Evolutionary conservation across 2,888 invertebrate genomes (phyloP).

Genomic region (Eilema caniola): DNA sequence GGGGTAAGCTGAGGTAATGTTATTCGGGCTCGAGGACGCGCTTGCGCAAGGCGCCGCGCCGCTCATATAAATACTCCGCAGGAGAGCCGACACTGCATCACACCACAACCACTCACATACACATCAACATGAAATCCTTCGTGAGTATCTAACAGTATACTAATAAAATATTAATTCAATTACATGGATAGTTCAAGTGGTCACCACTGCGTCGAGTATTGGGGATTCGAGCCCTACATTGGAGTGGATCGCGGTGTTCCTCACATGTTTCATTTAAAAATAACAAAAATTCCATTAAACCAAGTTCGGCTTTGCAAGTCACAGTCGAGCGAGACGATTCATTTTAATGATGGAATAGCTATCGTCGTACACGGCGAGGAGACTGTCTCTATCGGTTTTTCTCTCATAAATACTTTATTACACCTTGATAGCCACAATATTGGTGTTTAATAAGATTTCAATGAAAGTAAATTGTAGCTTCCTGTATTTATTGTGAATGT

Average conservation of each 20-base stretch:
- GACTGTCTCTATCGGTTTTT: too few species aligned
- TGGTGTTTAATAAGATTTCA: neutral
- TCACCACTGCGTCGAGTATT: neutral
- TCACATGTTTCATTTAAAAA: too few species aligned
- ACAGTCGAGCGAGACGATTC: too few species aligned
- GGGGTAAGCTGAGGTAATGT: neutral
- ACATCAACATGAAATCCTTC: slow-evolving; percentile 41
- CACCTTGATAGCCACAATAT: too few species aligned
- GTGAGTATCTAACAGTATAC: slow-evolving; percentile 32
- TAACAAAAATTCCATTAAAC: too few species aligned
- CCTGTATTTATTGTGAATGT: neutral
- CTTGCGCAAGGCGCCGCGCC: slow-evolving; percentile 8
- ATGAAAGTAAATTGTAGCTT: neutral
- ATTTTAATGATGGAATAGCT: too few species aligned
- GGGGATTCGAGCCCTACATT: neutral
- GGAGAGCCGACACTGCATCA: slow-evolving; percentile 22
- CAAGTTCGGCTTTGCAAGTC: too few species aligned
- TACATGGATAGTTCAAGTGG: neutral
- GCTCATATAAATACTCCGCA: slow-evolving; percentile 14
- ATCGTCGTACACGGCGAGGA: too few species aligned
- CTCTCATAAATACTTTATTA: neutral
- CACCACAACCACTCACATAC: slow-evolving; percentile 17
- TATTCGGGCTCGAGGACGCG: slow-evolving; percentile 13
- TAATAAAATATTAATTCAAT: neutral
- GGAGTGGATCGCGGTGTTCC: too few species aligned